A percentile compares a stretch with the other conserved stretches of the same genome.
Evolutionary conservation across 2,888 invertebrate species (phyloP).

Genomic region (Volucella inflata): DNA sequence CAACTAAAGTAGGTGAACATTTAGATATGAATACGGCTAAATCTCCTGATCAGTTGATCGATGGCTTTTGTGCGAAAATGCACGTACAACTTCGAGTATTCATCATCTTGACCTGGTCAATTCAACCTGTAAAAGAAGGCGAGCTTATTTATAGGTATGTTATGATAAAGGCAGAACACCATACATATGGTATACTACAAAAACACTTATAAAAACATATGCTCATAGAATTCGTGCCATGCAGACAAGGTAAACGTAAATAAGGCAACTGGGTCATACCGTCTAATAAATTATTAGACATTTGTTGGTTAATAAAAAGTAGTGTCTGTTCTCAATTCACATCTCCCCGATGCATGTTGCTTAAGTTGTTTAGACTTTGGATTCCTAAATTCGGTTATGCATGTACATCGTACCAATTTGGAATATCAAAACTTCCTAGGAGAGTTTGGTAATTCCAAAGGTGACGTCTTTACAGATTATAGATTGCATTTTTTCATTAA

Average conservation of each 20-base stretch:
- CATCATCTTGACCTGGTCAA: too few species aligned
- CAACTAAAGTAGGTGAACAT: background rate
- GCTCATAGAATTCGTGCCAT: conserved; percentile 39
- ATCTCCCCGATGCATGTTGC: too few species aligned
- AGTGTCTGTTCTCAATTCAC: too few species aligned
- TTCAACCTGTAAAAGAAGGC: background rate
- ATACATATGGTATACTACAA: too few species aligned
- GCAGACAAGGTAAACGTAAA: conserved; percentile 16
- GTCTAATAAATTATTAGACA: conserved; percentile 21
- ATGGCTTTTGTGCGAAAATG: conserved; percentile 10
- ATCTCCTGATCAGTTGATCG: conserved; percentile 21
- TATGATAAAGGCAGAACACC: too few species aligned
- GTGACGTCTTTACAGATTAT: too few species aligned
- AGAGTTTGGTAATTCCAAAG: too few species aligned
- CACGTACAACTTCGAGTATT: conserved; percentile 10
- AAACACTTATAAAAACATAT: background rate
- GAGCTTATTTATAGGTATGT: background rate
- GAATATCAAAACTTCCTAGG: too few species aligned
- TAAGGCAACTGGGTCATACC: conserved; percentile 18
- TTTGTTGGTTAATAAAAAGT: background rate
- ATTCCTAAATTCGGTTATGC: too few species aligned
- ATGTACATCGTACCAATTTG: too few species aligned
- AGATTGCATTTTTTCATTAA: too few species aligned
- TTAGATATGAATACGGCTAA: conserved; percentile 5
- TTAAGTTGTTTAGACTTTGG: too few species aligned